Conservation (phyloP, 2,113 vertebrate genomes). For the Falco punctatus region DNA sequence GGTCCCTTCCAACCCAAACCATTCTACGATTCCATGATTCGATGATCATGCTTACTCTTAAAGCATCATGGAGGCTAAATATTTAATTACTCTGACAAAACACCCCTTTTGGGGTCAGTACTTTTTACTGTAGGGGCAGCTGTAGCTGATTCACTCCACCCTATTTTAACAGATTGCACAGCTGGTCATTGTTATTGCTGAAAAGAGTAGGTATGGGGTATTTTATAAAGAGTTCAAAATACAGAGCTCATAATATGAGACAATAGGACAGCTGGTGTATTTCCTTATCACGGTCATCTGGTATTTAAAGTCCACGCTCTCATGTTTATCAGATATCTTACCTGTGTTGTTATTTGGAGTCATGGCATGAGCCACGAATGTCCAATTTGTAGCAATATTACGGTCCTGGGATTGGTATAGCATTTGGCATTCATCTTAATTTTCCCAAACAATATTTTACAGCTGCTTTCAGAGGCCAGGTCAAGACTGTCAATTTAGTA, state of each 20-base stretch:
- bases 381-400: slow-evolving; percentile 28
- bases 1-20: neutral
- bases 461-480: slow-evolving; percentile 64
- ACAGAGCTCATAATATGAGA: neutral
- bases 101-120: neutral
- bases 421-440: slow-evolving; percentile 65
- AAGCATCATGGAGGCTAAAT: neutral
- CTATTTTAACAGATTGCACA: slow-evolving; percentile 14
- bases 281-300: slow-evolving; percentile 7
- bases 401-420: neutral
- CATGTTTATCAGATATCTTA: neutral
- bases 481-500: slow-evolving; percentile 72
- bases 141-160: neutral
- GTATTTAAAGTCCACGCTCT: neutral
- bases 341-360: slow-evolving; percentile 29
- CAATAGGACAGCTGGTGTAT: slow-evolving; percentile 11
- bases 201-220: slow-evolving; percentile 33
- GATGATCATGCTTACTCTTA: neutral
- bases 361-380: neutral
- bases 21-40: neutral
- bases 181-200: slow-evolving; percentile 26
- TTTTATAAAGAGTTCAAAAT: slow-evolving; percentile 46
- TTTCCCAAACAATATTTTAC: slow-evolving; percentile 63
- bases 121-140: neutral
- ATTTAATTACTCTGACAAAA: neutral